These are phyloP conservation scores for Psilopogon haemacephalus DNA, from an alignment of 2,113 vertebrate species.

Conservation along the genomic window DNA sequence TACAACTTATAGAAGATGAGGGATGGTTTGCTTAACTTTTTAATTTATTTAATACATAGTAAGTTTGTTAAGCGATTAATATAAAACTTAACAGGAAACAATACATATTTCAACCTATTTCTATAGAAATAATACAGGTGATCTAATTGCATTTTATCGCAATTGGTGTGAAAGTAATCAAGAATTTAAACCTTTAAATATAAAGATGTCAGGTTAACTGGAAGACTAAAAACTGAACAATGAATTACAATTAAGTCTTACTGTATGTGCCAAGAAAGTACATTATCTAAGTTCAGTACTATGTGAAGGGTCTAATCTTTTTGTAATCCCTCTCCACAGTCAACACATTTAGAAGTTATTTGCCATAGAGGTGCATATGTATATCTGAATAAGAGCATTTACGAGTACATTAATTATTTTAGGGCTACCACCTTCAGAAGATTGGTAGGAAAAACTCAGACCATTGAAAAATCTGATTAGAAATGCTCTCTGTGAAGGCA, in stretches of 20 bases:
- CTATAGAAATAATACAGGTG: neutral
- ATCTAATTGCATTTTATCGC: neutral
- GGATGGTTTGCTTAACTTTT: neutral
- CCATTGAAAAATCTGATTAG: neutral
- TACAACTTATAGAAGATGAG: neutral
- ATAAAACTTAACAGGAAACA: neutral
- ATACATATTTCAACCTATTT: neutral
- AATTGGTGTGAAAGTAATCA: neutral
- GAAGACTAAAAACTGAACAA: neutral
- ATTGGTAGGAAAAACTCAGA: neutral
- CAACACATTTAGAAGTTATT: neutral
- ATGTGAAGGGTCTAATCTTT: neutral
- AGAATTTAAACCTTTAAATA: neutral
- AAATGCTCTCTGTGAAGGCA: neutral
- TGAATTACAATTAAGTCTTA: neutral
- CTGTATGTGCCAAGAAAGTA: fast-evolving
- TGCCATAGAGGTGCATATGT: neutral
- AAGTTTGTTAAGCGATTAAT: neutral
- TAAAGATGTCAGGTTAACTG: neutral
- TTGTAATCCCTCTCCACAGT: neutral
- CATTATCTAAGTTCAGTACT: neutral
- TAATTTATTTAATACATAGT: neutral
- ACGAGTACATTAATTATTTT: neutral
- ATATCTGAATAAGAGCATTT: neutral
- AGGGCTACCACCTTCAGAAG: neutral